phyloP scores from a whole-genome alignment of 2,797 vertebrate genomes.

The Oophaga sylvatica region DNA sequence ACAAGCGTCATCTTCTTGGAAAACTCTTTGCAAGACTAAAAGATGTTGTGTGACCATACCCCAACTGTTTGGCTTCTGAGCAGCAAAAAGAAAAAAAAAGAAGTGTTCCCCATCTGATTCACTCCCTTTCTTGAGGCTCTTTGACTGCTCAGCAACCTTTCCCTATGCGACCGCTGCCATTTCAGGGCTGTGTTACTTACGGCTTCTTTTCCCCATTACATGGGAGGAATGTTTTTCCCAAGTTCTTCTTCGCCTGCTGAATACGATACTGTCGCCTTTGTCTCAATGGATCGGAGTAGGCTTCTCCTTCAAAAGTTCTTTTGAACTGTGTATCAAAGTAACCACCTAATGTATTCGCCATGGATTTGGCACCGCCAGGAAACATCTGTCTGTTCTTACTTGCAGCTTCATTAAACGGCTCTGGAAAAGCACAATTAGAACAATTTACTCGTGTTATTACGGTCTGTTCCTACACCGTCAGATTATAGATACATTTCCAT shows the following conservation, averaged over 20 bases:
- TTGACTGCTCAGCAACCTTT: too few species aligned
- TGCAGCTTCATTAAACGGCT: conserved; percentile 84
- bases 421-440: conserved; percentile 69
- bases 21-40: too few species aligned
- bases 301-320: conserved; percentile 83
- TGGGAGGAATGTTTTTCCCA: conserved; percentile 84
- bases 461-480: too few species aligned
- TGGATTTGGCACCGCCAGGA: conserved; percentile 72
- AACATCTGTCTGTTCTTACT: conserved; percentile 83
- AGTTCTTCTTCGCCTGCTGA: conserved; percentile 82
- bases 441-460: too few species aligned
- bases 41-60: too few species aligned
- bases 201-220: conserved; percentile 77
- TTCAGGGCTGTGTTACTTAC: conserved; percentile 73
- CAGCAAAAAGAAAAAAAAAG: too few species aligned
- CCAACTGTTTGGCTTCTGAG: too few species aligned
- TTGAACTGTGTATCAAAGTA: conserved; percentile 83
- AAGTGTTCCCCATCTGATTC: too few species aligned
- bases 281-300: conserved; percentile 77
- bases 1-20: too few species aligned
- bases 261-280: conserved; percentile 76
- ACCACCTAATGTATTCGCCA: conserved; percentile 79
- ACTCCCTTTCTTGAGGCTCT: too few species aligned
- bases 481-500: too few species aligned
- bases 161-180: neutral